phyloP scores from a whole-genome alignment of 2,888 invertebrate genomes.

The Amphiduros pacificus region DNA sequence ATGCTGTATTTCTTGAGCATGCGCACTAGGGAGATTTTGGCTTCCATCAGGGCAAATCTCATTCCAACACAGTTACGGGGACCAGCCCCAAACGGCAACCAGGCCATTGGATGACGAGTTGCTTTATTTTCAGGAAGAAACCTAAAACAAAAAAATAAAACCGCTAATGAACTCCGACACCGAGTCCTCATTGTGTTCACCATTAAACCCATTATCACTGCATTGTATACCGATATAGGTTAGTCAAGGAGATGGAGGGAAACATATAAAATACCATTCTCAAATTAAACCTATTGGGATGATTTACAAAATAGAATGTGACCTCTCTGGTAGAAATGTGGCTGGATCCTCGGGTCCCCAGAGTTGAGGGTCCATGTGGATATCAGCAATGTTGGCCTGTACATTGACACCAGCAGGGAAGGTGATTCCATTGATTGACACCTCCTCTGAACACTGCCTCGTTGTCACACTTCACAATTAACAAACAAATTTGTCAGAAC shows the following conservation, averaged over 20 bases:
- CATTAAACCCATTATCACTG: not conserved
- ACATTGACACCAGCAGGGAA: slow-evolving; percentile 39
- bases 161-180: not conserved
- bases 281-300: too few species aligned
- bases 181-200: not conserved
- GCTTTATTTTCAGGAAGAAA: slow-evolving; percentile 7
- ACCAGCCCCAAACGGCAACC: slow-evolving; percentile 51
- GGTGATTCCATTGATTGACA: not conserved
- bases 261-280: too few species aligned
- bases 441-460: not conserved
- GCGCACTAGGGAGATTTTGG: slow-evolving; percentile 43
- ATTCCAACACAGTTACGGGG: slow-evolving; percentile 52
- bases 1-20: slow-evolving; percentile 41
- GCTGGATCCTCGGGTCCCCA: slow-evolving; percentile 47
- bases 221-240: too few species aligned
- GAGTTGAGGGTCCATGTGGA: slow-evolving; percentile 43
- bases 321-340: slow-evolving; percentile 50
- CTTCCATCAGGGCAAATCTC: slow-evolving; percentile 50
- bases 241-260: too few species aligned
- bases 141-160: not conserved
- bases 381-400: slow-evolving; percentile 49
- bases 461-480: not conserved
- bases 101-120: slow-evolving; percentile 34
- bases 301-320: too few species aligned
- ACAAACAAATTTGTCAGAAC: too few species aligned